Evolutionary conservation across 1,140 invertebrate species (phyloP), one percentile per base, ranked within the genome.

Genomic region (Vollenhovia emeryi): DNA sequence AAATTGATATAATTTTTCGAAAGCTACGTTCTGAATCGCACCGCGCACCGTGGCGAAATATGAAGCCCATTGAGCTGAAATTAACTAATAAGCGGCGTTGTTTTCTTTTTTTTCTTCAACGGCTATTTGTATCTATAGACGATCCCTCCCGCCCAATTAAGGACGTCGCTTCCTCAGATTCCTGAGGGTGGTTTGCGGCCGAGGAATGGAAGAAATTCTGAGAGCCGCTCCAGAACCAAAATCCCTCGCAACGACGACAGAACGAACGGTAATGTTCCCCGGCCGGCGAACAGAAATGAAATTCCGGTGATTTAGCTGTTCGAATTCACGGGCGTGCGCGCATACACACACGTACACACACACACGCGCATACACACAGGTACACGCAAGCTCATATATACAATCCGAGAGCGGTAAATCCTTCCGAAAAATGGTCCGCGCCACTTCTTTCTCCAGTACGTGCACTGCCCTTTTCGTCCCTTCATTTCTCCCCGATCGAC

Each of bases 221-320:
- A 21, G 73, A 50, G 55, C 52, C 52, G 18, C 18, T 71, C 78
- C 64, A 24, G 52, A 52, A 64, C 69, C 52, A 84, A 89, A 89
- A 89, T 89, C 74, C 85, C 73, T 86, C 87, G 64, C 86, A 86
- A 86, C 84, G 84, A 84, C 69, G 89, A 86, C 87, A 84, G 87
- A 88, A 88, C 82, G 91, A 90, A 92, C 91, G 90, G 88, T 93
- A 94, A 93, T 93, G 91, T 90, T 83, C 76, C 85, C 88, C 69
- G 59, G 79, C 86, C 82, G 89, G 91, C 79, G 87, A 90, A 92
- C 91, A 93, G 92, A 94, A 93, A 93, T 94, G 92, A 94, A 94
- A 93, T 93, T 93, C 91, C 91, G 87, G 91, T 93, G 93, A 93
- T 93, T 93, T 93, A 93, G 92, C 91, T 88, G 92, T 93, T 93